These are phyloP conservation scores for Nothocercus nigrocapillus DNA, from an alignment of 2,113 vertebrate species.

Conservation along the genomic window DNA sequence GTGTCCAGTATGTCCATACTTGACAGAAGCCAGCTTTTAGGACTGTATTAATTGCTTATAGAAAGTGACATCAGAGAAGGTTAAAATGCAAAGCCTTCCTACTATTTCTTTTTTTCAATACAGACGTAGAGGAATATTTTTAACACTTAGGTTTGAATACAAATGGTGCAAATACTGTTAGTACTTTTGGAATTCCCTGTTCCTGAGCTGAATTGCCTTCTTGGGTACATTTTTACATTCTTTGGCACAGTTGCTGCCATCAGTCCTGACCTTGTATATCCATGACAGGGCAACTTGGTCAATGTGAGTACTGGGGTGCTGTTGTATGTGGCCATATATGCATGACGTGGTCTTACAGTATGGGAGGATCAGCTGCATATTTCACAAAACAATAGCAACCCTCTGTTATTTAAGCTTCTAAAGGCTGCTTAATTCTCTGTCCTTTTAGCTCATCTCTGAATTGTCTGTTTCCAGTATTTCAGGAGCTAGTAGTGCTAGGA, in stretches of 20 bases:
- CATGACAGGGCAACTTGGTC: neutral
- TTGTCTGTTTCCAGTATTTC: slow-evolving; percentile 31
- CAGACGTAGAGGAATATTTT: neutral
- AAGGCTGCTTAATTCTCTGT: neutral
- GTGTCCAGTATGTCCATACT: neutral
- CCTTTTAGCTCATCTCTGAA: neutral
- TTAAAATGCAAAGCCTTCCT: neutral
- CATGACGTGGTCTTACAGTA: neutral
- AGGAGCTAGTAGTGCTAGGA: neutral
- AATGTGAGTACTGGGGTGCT: neutral
- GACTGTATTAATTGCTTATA: neutral
- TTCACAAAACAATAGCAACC: neutral
- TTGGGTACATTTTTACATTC: neutral
- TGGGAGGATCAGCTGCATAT: neutral
- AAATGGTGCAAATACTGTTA: neutral
- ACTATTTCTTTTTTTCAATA: neutral
- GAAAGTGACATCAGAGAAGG: neutral
- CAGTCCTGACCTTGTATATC: neutral
- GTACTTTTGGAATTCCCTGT: neutral
- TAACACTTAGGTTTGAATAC: neutral
- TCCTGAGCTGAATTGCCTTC: neutral
- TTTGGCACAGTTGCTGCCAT: neutral
- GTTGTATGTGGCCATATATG: neutral
- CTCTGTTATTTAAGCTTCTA: neutral
- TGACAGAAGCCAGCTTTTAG: neutral